Percentiles rank a stretch among this genome's conserved stretches.
Conservation (phyloP, 2,113 vertebrate species). For the Carlito syrichta region DNA sequence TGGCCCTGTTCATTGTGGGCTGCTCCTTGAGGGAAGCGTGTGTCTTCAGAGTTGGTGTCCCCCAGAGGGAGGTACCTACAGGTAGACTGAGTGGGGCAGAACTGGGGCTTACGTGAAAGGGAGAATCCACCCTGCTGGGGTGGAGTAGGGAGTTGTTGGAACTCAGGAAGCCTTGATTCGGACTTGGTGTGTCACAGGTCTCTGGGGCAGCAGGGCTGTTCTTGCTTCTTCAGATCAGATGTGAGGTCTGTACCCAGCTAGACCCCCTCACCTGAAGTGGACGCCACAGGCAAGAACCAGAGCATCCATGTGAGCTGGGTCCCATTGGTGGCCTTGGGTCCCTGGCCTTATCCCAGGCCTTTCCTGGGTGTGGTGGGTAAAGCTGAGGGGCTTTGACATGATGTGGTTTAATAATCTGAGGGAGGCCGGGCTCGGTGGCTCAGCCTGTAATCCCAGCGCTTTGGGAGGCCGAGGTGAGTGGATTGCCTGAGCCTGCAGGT, state of each 20-base stretch:
- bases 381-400: not conserved
- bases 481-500: no score
- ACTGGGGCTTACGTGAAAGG: not conserved
- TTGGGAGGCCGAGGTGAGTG: no score
- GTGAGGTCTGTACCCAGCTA: not conserved
- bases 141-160: slow-evolving; percentile 43
- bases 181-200: slow-evolving; percentile 31
- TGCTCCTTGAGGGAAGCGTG: not conserved
- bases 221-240: not conserved
- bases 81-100: slow-evolving; percentile 44
- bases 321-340: not conserved
- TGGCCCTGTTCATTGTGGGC: not conserved
- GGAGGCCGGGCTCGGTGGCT: no score
- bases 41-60: slow-evolving; percentile 8
- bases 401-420: not conserved
- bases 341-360: not conserved
- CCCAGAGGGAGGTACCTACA: slow-evolving; percentile 3
- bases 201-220: not conserved
- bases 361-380: not conserved
- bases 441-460: no score
- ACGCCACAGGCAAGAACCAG: not conserved
- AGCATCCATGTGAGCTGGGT: not conserved
- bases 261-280: not conserved
- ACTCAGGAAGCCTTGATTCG: slow-evolving; percentile 20
- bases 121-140: slow-evolving; percentile 53